Percentiles rank a stretch among this genome's conserved stretches.
Evolutionary conservation across 2,797 vertebrate genomes (phyloP).

Genomic region (Peromyscus melanophrys): DNA sequence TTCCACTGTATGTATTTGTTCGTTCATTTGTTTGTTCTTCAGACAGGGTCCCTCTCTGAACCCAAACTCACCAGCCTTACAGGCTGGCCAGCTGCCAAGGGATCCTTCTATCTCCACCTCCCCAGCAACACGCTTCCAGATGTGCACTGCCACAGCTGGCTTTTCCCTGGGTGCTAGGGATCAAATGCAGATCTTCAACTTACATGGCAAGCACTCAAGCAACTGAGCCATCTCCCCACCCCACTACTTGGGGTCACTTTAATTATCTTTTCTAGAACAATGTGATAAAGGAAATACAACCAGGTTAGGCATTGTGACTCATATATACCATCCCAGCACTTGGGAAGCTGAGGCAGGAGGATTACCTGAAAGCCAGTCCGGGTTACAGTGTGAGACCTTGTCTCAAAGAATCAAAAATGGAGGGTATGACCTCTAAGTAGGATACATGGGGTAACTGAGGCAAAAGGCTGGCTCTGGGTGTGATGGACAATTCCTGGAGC

Average conservation of each 20-base stretch:
- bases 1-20: background rate
- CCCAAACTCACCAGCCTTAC: background rate
- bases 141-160: background rate
- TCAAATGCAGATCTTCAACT: background rate
- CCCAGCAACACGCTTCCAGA: background rate
- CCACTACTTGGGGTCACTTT: background rate
- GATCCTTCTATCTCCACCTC: background rate
- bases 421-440: background rate
- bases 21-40: background rate
- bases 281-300: background rate
- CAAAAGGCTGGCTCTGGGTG: background rate
- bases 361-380: background rate
- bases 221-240: background rate
- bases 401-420: background rate
- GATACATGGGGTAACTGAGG: background rate
- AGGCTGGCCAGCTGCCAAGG: background rate
- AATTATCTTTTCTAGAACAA: conserved; percentile 1
- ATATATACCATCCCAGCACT: background rate
- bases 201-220: background rate
- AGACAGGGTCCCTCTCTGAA: background rate
- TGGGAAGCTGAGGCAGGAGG: background rate
- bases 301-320: background rate
- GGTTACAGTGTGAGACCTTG: background rate
- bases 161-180: background rate
- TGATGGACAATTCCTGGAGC: background rate